A percentile compares a stretch with the other conserved stretches of the same genome.
Evolutionary conservation across 2,113 vertebrate species (phyloP).

Genomic region (Rhineura floridana): DNA sequence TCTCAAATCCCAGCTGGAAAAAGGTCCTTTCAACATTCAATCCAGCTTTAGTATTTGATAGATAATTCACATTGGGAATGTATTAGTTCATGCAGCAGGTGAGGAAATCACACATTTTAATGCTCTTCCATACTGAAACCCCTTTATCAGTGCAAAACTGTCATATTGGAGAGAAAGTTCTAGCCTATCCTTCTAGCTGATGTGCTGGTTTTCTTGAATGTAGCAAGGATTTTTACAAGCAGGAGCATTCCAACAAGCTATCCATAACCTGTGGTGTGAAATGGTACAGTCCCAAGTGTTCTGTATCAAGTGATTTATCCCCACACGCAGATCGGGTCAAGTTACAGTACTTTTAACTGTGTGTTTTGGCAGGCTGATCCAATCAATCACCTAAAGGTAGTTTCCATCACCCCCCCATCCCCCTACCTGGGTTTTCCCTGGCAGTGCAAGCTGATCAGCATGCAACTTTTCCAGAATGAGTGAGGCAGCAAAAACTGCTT

Average conservation of each 20-base stretch:
- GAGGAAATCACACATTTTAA: neutral
- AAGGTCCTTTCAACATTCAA: no score
- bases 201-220: neutral
- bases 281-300: neutral
- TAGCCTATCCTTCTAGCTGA: neutral
- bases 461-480: constrained; percentile 30
- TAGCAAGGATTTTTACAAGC: neutral
- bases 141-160: neutral
- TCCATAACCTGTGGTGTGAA: no score
- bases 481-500: constrained; percentile 62
- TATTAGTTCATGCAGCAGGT: neutral
- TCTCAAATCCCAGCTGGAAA: no score
- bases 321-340: constrained; percentile 64
- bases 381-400: constrained; percentile 55
- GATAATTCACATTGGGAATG: neutral
- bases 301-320: neutral
- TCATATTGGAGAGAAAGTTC: neutral
- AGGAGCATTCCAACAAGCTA: no score
- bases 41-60: neutral
- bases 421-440: constrained; percentile 36
- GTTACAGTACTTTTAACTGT: constrained; percentile 71
- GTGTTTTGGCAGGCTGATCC: constrained; percentile 63
- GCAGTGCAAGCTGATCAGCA: constrained; percentile 49
- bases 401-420: neutral
- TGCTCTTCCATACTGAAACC: neutral